Conservation (phyloP, 2,113 vertebrate genomes). For the Laticauda colubrina region DNA sequence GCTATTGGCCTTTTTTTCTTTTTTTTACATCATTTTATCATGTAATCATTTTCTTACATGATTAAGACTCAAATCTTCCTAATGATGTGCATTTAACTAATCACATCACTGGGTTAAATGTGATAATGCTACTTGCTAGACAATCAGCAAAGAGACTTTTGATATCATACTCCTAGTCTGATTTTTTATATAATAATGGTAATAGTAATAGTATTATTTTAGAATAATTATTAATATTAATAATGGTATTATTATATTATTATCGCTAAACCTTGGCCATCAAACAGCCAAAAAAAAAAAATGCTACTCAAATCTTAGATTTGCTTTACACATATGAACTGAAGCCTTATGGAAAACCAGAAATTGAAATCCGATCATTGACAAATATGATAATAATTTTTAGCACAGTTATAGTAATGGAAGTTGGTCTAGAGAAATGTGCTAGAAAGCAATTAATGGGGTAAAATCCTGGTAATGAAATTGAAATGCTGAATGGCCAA, state of each 20-base stretch:
- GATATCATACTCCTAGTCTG: not conserved
- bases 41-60: not conserved
- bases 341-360: not conserved
- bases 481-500: not conserved
- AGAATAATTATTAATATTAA: not conserved
- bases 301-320: not conserved
- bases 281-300: not conserved
- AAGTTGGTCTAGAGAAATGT: not conserved
- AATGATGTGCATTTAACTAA: not conserved
- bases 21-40: not conserved
- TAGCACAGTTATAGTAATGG: not conserved
- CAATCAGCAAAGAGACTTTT: not conserved
- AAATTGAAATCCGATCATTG: not conserved
- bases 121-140: not conserved
- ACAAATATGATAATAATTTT: not conserved
- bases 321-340: not conserved
- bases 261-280: not conserved
- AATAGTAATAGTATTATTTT: not conserved
- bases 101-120: not conserved
- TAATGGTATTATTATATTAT: not conserved
- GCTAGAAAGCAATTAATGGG: not conserved
- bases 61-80: not conserved
- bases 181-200: not conserved
- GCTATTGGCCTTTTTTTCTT: not conserved
- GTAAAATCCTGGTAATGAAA: not conserved